Evolutionary conservation across 1,140 invertebrate species (phyloP).

Genomic region (Nebria ingens): DNA sequence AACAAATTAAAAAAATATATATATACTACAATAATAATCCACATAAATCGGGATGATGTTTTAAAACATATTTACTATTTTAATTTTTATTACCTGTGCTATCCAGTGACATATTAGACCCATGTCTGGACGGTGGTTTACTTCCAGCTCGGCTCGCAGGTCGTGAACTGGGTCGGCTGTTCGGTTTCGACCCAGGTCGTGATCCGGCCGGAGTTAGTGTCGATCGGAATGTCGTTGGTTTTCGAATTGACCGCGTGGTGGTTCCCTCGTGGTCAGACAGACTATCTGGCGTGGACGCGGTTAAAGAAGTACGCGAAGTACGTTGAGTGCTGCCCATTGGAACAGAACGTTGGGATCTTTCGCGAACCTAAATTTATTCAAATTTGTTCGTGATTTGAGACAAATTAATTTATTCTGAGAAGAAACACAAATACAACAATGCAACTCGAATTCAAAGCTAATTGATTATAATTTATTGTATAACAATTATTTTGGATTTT

Average conservation of each 20-base stretch:
- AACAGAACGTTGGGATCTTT: constrained; percentile 73
- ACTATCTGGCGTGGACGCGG: constrained; percentile 73
- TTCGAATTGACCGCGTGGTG: constrained; percentile 48
- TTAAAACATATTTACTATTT: not conserved
- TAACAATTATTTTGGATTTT: too few relatives aligned
- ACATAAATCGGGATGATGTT: not conserved
- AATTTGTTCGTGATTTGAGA: too few relatives aligned
- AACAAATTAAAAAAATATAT: constrained; percentile 8
- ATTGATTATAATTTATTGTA: too few relatives aligned
- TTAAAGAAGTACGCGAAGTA: constrained; percentile 59
- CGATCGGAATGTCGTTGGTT: constrained; percentile 44
- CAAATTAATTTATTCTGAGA: too few relatives aligned
- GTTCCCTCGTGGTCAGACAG: constrained; percentile 76
- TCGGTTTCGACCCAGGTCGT: constrained; percentile 50
- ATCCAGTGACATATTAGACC: constrained; percentile 83
- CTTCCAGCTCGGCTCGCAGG: constrained; percentile 72
- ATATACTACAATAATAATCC: not conserved
- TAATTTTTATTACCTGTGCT: constrained; percentile 57
- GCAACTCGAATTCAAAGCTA: too few relatives aligned
- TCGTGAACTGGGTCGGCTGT: constrained; percentile 61
- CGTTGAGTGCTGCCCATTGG: constrained; percentile 58
- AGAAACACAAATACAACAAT: too few relatives aligned
- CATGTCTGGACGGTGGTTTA: constrained; percentile 85
- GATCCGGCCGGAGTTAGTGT: constrained; percentile 56
- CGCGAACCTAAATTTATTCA: constrained; percentile 74